Base-by-base conservation (phyloP, 2,113 vertebrate species). In the Aptenodytes patagonicus region DNA sequence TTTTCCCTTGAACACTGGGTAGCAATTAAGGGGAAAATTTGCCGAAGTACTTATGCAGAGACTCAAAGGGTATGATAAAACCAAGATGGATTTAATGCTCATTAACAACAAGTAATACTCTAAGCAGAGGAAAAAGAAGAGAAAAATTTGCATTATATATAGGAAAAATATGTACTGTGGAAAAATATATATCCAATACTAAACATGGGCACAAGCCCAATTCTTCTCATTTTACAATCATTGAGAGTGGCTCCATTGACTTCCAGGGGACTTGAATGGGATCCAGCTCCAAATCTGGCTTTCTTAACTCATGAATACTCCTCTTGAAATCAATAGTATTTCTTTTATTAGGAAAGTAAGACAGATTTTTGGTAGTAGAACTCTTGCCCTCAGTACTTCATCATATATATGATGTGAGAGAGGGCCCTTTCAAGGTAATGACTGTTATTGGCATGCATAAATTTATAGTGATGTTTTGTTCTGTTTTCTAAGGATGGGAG, bases 251-350 rank as follows among this genome's bases (percentile, higher is more conserved):
- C 60, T 96, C 65, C 72, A 22, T 40, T 92, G 89, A 82, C 36
- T 93, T 94, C 38, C 69, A 89, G 57, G 36, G 62, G 58, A 61
- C 64, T 84, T 93, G 80, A 89, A 79, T 44, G 57, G 49, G 52
- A 64, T 95, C 77, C 94, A 97, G 69, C 28, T 82, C 80, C 83
- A 92, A 77, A 92, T 83, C 55, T 94, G 85, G n/a, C 38, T 93
- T 88, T 70, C 61, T 83, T 46, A 88, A 60, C 69, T 89, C 47
- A 60, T 61, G 83, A 93, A 80, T 58, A 71, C 19, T 68, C 34
- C 62, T 85, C 54, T 55, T 92, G 79, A 90, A 94, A 91, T 77
- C 40, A 65, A 60, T 62, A 65, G 22, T 26, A 57, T 87, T 89
- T 72, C 65, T 92, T 47, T 36, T 84, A 40, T 71, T 68, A 36